Conservation (phyloP, 2,797 vertebrate genomes). For the Remorina albescens region DNA sequence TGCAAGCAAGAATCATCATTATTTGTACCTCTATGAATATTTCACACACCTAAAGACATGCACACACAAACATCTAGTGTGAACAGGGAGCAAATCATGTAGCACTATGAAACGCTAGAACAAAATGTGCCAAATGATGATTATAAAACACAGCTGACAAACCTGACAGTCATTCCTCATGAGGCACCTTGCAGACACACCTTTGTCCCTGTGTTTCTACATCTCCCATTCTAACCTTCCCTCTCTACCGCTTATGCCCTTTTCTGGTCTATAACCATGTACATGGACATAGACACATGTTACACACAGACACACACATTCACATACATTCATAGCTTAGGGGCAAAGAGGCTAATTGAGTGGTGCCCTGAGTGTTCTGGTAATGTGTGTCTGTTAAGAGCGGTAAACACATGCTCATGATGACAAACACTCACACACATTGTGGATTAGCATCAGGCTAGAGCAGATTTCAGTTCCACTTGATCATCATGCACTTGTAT, state of each 20-base stretch:
- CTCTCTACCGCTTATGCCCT: background rate
- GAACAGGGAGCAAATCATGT: background rate
- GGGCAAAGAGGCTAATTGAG: constrained; percentile 73
- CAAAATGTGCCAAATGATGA: constrained; percentile 25
- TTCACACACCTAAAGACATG: background rate
- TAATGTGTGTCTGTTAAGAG: constrained; percentile 54
- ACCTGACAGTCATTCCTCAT: constrained; percentile 4
- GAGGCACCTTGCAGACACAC: constrained; percentile 1
- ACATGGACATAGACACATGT: background rate
- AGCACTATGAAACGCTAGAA: constrained; percentile 16
- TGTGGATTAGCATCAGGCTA: constrained; percentile 10
- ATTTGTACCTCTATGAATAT: background rate
- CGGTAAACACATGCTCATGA: constrained; percentile 34
- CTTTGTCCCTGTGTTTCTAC: constrained; percentile 36
- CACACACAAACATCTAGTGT: background rate
- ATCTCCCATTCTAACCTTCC: background rate
- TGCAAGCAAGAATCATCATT: background rate
- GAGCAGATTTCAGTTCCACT: constrained; percentile 13
- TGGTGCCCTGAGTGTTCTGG: constrained; percentile 59
- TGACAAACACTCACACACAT: constrained; percentile 27
- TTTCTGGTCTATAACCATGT: constrained; percentile 9
- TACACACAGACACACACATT: too few species aligned
- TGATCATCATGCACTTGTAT: background rate
- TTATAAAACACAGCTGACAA: constrained; percentile 9
- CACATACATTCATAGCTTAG: constrained; percentile 25